These are phyloP conservation scores for Mesocentrotus franciscanus DNA, from an alignment of 53 echinoderm and acorn worm species.

Conservation along the genomic window DNA sequence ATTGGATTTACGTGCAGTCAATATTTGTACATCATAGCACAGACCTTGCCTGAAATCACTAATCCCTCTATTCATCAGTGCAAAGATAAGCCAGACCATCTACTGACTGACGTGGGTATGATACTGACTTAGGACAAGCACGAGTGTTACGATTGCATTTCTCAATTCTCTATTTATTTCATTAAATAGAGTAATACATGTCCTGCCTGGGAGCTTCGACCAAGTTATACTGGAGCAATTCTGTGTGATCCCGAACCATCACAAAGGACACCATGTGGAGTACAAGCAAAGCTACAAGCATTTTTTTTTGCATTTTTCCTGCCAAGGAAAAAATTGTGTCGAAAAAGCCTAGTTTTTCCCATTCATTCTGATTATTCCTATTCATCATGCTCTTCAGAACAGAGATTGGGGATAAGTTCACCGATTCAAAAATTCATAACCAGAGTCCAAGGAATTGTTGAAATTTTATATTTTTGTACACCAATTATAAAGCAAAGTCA, in stretches of 20 bases:
- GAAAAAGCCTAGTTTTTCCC: no score
- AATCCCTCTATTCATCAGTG: neutral
- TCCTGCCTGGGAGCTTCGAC: neutral
- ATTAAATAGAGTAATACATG: neutral
- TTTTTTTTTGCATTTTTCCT: no score
- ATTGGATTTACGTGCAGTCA: no score
- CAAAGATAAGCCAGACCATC: neutral
- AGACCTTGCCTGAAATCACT: neutral
- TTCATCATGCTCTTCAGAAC: no score
- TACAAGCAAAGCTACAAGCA: neutral
- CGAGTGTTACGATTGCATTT: neutral
- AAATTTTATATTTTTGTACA: no score
- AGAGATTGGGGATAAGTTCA: no score
- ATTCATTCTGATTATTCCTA: no score
- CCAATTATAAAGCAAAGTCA: no score
- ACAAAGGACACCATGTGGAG: no score
- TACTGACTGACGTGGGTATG: neutral
- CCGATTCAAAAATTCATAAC: no score
- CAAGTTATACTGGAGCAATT: neutral
- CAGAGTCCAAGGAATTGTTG: no score
- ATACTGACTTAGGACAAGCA: neutral
- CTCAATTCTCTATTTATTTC: neutral
- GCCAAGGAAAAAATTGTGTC: no score
- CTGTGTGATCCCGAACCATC: neutral
- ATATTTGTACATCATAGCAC: neutral